phyloP scores from a whole-genome alignment of 2,797 vertebrate species.

The Paguma larvata region DNA sequence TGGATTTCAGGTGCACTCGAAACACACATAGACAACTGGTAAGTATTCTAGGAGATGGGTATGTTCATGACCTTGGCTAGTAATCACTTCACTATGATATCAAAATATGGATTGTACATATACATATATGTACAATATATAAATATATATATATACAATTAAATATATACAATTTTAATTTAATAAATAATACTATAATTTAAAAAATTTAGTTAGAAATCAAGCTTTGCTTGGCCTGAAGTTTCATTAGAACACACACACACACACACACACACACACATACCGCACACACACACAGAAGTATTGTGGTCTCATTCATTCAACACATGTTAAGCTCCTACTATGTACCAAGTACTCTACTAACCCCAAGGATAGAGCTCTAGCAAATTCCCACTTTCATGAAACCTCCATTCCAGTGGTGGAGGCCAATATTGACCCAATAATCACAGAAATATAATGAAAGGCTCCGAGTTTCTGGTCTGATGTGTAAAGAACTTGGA shows the following conservation, averaged over 20 bases:
- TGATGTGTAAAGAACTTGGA: neutral
- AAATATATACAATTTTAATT: neutral
- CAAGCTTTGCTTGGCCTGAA: neutral
- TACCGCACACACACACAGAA: neutral
- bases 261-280: neutral
- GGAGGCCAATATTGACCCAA: neutral
- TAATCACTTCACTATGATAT: neutral
- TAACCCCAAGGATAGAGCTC: neutral
- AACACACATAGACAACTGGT: neutral
- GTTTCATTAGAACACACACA: neutral
- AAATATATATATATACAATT: neutral
- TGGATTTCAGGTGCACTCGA: neutral
- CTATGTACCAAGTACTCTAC: rapidly evolving
- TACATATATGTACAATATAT: no score
- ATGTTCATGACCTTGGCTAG: neutral
- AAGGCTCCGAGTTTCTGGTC: neutral
- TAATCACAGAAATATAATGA: neutral
- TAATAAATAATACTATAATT: neutral
- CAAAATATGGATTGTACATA: neutral
- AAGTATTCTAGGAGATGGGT: neutral
- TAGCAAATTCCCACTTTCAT: neutral
- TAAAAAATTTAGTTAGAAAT: neutral
- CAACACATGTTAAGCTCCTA: neutral
- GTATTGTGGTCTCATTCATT: neutral
- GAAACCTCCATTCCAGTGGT: no score